Base-by-base conservation (phyloP, 2,113 vertebrate species). In the Dipodomys ordii region DNA sequence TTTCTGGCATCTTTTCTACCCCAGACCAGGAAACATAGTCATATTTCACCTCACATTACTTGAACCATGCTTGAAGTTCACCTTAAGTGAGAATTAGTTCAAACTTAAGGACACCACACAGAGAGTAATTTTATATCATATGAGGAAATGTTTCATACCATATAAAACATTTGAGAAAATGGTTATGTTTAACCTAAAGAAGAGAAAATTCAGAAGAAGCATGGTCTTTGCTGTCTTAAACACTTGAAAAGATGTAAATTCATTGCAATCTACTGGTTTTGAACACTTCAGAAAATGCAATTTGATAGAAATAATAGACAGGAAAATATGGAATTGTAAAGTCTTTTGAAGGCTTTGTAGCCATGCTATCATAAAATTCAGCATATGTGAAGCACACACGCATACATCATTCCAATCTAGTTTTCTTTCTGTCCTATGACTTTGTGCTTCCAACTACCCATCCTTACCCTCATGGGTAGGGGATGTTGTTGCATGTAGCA, bases 241-340 rank as follows among this genome's bases (percentile, higher is more conserved):
- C 32, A 83, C 44, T 83, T 83, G 44, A 82, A 92, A 93, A 46
- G 25, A 60, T 32, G 8, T 16, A 82, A 83, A 87, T 84, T 49
- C 35, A 13, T 32, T 84, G 62, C 18, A 2, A 1, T 71, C 32
- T 93, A 46, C 53, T 79, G 64, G 87, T 12, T 85, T 69, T 57
- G 23, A 74, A 65, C 20, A 53, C 3, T 82, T 49, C 3, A 73
- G 64, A 87, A 88, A 68, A 76, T 7, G 46, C 30, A 91, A 91
- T 84, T 57, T 72, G 53, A 39, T 27, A 16, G 65, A 72, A 64
- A 82, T 57, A 53, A 88, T 6, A 64, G 77, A 71, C n/a, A 32
- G 39, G 10, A 3, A 65, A 74, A 46, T 62, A 39, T 2, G 19
- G 71, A 88, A 83, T 91, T 60, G 32, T 12, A 60, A 90, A 25